phyloP scores from a whole-genome alignment of 1,140 invertebrate species.

The Campoletis sonorensis region DNA sequence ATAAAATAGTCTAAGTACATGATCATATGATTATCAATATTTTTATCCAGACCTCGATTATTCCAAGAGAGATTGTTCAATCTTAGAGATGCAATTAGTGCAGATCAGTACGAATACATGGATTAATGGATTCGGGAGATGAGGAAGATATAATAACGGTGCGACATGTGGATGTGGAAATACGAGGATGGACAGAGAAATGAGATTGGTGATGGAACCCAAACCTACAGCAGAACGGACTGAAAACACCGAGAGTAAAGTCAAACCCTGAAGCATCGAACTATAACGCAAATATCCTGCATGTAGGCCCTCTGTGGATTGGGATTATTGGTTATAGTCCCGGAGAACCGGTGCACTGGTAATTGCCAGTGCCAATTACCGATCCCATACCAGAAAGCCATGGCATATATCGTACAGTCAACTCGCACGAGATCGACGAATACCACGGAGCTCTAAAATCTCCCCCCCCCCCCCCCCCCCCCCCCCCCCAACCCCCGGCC shows the following conservation, averaged over 20 bases:
- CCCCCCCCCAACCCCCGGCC: no score
- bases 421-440: neutral
- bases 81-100: neutral
- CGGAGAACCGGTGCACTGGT: neutral
- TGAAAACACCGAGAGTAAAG: neutral
- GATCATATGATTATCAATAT: no score
- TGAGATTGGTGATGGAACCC: neutral
- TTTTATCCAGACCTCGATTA: no score
- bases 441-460: neutral
- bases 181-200: neutral
- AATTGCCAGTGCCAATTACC: conserved; percentile 8
- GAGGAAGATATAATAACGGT: neutral
- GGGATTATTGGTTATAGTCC: neutral
- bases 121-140: neutral
- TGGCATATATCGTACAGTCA: neutral
- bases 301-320: neutral
- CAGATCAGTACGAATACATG: neutral
- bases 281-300: neutral
- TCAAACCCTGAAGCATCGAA: neutral
- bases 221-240: neutral
- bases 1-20: neutral
- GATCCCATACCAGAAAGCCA: neutral
- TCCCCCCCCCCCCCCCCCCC: no score
- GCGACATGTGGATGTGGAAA: neutral
- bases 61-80: neutral